Percentiles rank a stretch among this genome's conserved stretches.
These are phyloP conservation scores for Petaurus breviceps DNA, from an alignment of 2,113 vertebrate genomes.

Conservation along the genomic window DNA sequence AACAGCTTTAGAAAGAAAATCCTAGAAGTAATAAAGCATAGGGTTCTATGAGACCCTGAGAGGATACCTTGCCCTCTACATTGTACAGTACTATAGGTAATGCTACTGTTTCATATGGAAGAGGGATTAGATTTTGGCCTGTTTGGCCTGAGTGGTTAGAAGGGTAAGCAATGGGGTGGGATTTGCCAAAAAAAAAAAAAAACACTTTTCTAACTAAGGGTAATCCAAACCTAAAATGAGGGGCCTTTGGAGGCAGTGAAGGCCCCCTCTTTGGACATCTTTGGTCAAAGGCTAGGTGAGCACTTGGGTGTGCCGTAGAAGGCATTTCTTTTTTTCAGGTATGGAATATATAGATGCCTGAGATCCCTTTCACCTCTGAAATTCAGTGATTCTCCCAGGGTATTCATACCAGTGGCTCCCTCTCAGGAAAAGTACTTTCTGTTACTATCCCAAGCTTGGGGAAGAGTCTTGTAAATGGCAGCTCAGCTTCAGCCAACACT, in stretches of 20 bases:
- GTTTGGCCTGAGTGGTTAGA: not conserved
- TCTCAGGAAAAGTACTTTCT: not conserved
- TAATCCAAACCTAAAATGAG: not conserved
- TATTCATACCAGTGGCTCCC: not conserved
- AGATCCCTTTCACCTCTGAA: not conserved
- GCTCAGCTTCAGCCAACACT: not conserved
- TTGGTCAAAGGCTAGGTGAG: not conserved
- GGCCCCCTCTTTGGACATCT: not conserved
- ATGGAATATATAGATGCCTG: not conserved
- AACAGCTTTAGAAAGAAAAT: not conserved
- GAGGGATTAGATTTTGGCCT: not conserved
- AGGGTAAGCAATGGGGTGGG: not conserved
- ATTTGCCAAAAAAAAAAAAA: not conserved
- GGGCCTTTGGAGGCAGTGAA: not conserved
- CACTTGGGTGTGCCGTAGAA: not conserved
- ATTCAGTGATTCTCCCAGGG: not conserved
- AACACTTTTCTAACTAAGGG: not conserved
- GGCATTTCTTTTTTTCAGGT: not conserved
- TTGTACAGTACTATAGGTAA: not conserved
- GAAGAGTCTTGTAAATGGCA: too few relatives aligned
- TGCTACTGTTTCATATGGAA: not conserved
- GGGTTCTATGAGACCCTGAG: not conserved
- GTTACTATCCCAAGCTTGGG: too few relatives aligned
- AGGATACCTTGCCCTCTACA: not conserved
- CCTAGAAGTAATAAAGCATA: not conserved